Percentiles rank a stretch among this genome's conserved stretches.
phyloP scores from a whole-genome alignment of 2,888 invertebrate species.

The Icerya purchasi region DNA sequence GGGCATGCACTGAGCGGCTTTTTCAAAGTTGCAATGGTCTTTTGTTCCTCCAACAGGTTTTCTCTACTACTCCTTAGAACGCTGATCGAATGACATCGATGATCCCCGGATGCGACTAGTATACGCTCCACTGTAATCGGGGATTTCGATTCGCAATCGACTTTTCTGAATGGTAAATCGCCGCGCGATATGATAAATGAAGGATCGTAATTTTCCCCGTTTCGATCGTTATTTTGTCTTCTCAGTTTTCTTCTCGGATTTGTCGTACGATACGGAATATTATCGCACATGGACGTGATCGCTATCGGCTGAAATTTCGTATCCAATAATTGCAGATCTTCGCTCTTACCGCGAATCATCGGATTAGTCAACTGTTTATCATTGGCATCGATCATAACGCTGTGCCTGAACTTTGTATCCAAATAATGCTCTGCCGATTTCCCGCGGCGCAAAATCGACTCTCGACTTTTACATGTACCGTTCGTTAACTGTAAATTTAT shows the following conservation, averaged over 20 bases:
- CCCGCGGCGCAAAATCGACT: constrained; percentile 35
- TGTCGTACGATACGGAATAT: constrained; percentile 45
- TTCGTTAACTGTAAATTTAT: constrained; percentile 30
- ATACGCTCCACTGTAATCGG: constrained; percentile 15
- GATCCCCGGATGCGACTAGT: constrained; percentile 13
- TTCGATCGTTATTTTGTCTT: constrained; percentile 30
- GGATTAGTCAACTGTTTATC: constrained; percentile 17
- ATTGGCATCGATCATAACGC: constrained; percentile 21
- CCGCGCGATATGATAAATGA: constrained; percentile 20
- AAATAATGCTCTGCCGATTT: constrained; percentile 59
- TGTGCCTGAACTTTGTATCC: constrained; percentile 39
- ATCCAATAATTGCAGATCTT: constrained; percentile 25
- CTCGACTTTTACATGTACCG: constrained; percentile 22
- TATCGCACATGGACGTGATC: constrained; percentile 49
- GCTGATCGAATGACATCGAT: constrained; percentile 2
- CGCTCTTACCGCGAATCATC: constrained; percentile 19
- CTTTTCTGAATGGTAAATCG: constrained; percentile 20
- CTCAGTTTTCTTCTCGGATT: constrained; percentile 48
- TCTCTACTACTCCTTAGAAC: constrained; percentile 28
- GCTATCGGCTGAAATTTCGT: constrained; percentile 38
- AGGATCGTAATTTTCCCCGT: constrained; percentile 39
- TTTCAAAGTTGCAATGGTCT: constrained; percentile 12
- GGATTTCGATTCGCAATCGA: constrained; percentile 6
- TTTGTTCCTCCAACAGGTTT: constrained; percentile 34
- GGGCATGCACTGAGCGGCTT: constrained; percentile 35